These are phyloP conservation scores for Pseudois nayaur DNA, from an alignment of 2,113 vertebrate genomes.

Conservation along the genomic window DNA sequence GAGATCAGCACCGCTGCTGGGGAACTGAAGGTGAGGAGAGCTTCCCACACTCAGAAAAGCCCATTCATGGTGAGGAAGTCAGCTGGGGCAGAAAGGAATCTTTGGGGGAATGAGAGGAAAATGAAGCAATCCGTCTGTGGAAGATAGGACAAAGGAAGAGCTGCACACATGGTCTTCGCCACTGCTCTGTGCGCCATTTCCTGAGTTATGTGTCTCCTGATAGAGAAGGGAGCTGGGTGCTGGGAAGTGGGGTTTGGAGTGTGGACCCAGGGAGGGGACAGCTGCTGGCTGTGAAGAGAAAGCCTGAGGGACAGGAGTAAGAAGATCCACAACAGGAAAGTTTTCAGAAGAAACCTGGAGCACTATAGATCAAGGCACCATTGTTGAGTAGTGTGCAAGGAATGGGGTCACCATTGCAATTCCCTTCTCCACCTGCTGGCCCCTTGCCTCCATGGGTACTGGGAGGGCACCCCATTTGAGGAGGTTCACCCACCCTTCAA, in stretches of 20 bases:
- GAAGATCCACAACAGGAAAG: not conserved
- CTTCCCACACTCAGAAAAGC: not conserved
- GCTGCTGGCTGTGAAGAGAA: not conserved
- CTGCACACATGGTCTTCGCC: not conserved
- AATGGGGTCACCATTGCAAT: not conserved
- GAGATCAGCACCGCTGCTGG: not conserved
- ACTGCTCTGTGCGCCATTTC: accelerated
- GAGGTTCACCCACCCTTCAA: not conserved
- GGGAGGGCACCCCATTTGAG: not conserved
- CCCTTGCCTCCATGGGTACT: not conserved
- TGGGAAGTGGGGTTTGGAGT: not conserved
- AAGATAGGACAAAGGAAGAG: not conserved
- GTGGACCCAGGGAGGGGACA: not conserved
- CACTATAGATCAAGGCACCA: not conserved
- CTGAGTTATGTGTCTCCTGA: not conserved
- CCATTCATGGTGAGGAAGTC: not conserved
- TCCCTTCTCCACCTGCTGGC: not conserved
- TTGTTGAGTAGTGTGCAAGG: not conserved
- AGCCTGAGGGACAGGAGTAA: not conserved
- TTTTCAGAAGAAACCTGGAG: not conserved
- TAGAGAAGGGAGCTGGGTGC: not conserved
- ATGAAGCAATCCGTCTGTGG: accelerated
- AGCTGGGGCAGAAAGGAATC: not conserved
- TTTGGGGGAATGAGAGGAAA: not conserved
- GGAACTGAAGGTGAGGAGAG: not conserved